Base-by-base conservation (phyloP, 2,797 vertebrate genomes). In the Vultur gryphus region DNA sequence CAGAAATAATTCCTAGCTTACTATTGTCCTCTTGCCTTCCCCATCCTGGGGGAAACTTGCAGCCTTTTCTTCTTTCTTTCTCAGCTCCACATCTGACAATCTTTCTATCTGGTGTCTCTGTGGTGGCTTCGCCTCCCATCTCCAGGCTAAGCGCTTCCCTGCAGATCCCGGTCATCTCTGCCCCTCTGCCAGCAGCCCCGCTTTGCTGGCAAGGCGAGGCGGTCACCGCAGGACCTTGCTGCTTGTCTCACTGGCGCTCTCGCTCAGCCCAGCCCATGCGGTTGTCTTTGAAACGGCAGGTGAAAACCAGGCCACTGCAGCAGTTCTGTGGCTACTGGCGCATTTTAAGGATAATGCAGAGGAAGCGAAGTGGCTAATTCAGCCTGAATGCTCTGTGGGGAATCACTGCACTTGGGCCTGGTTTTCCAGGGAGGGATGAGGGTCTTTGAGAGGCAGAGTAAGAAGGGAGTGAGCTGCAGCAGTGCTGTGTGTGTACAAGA, bases 231-330 rank as follows among this genome's bases (percentile, higher is more conserved):
- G 84, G 75, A 33, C 72, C 76, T 77, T 1, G 4, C 77, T 90
- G 84, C 84, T 61, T 13, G 15, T 86, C 83, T 89, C 33, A 2
- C 29, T 19, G 82, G n/a, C 21, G 1, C 78, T 24, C 6, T 73
- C 1, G 49, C 85, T 83, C 64, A 79, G 84, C 75, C 69, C 65
- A n/a, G 77, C 83, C 78, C 84, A 25, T 9, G 2, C 0, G 0
- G 52, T 67, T 72, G 43, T 88, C 91, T 92, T 55, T 13, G 85
- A 54, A 87, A 77, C 2, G 11, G 87, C 91, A 64, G 88, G 84
- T 89, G 88, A 10, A 86, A 95, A 87, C 93, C 93, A 95, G 96
- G 90, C 88, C 91, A 87, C 83, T 90, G 96, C 93, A 93, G 96
- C 95, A 91, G 46, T 37, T 82, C 83, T 39, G 39, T 35, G 89